Base-by-base conservation (phyloP, 2,113 vertebrate genomes). In the Aramus guarauna region DNA sequence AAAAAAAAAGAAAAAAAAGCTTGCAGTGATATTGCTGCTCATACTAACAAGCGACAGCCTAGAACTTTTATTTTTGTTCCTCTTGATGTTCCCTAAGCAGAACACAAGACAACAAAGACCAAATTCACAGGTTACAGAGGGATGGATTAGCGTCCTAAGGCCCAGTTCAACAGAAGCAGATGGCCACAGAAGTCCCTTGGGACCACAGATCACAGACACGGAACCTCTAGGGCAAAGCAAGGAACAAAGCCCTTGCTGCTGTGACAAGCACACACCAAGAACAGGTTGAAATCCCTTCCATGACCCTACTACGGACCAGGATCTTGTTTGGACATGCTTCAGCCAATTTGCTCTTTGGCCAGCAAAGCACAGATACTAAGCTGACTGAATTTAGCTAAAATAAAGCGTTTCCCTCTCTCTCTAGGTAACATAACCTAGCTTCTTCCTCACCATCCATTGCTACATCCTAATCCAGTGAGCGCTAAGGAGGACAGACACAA, bases 101-200 rank as follows among this genome's bases (percentile, higher is more conserved):
- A 82, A 60, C 23, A 71, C 56, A 50, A 92, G 92, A 64, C 34
- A 78, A 93, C 50, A 88, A 91, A 90, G 82, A 30, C n/a, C 78
- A 68, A 55, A 6, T 9, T 90, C 71, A 20, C n/a, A 63, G 78
- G 82, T 79, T 80, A 82, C 62, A 83, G 26, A 55, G 63, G 75
- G 75, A 24, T 79, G 85, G 71, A 94, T 96, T 84, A 83, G 66
- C 2, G 7, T 5, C 1, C 5, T 22, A 53, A 93, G 82, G 41
- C 32, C 37, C 71, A 73, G 63, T 18, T 90, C 79, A 43, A 24
- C 91, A 88, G 86, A 6, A 91, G 95, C 94, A 95, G 91, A 96
- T 95, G 95, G 94, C 53, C 94, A 71, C 58, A 45, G 48, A 43
- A 63, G 68, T 19, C 92, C 73, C 73, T 59, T 45, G 72, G 80